These are phyloP conservation scores for Drosophila novamexicana DNA, from an alignment of 1,140 invertebrate species.

Conservation along the genomic window DNA sequence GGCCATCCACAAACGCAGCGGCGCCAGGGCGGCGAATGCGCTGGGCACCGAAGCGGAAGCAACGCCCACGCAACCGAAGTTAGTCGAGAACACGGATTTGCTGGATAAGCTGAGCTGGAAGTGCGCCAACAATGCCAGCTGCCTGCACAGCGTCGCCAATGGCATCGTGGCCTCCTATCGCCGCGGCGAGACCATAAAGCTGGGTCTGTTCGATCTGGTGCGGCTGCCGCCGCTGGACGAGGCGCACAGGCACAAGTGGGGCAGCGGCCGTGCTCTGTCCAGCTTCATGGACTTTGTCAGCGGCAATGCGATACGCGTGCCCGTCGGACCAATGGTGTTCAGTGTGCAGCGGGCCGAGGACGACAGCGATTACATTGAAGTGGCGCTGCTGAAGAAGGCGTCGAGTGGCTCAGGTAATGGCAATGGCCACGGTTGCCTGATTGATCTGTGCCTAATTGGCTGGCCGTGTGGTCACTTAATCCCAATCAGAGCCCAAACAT, in stretches of 20 bases:
- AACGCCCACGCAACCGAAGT: conserved; percentile 21
- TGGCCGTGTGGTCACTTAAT: conserved; percentile 1
- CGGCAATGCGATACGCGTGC: conserved; percentile 78
- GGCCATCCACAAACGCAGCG: conserved; percentile 70
- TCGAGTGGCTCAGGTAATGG: conserved; percentile 67
- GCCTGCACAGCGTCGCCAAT: conserved; percentile 65
- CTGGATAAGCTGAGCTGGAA: conserved; percentile 80
- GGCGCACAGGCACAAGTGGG: conserved; percentile 62
- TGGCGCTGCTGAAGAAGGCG: conserved; percentile 79
- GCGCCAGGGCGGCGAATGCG: conserved; percentile 49
- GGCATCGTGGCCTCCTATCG: conserved; percentile 71
- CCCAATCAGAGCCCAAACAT: conserved; percentile 8
- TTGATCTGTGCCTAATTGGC: conserved; percentile 34
- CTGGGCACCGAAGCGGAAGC: conserved; percentile 18
- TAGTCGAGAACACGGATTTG: conserved; percentile 66
- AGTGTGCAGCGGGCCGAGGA: conserved; percentile 83
- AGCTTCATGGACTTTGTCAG: conserved; percentile 78
- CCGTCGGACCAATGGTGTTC: conserved; percentile 81
- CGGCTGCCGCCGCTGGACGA: conserved; percentile 65
- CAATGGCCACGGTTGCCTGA: conserved; percentile 6
- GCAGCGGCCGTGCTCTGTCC: conserved; percentile 65
- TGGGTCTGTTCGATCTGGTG: conserved; percentile 78
- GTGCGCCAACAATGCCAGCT: conserved; percentile 83
- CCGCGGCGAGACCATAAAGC: conserved; percentile 74
- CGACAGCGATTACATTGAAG: conserved; percentile 81